Evolutionary conservation across 2,113 vertebrate genomes (phyloP).

Genomic region (Rattus rattus): DNA sequence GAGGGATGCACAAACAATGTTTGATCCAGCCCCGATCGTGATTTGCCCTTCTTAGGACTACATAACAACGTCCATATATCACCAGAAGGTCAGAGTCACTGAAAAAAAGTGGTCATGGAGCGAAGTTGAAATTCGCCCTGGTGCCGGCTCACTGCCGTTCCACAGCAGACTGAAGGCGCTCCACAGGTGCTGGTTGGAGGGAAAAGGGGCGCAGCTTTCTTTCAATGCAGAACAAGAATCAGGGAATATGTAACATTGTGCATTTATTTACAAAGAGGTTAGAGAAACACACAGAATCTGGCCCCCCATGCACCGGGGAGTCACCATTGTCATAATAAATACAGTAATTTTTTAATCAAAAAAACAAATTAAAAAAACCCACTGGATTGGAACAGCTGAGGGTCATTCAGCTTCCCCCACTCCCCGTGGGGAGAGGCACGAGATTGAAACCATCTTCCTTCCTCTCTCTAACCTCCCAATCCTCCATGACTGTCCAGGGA

Average conservation of each 20-base stretch:
- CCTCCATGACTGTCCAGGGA: slow-evolving; percentile 42
- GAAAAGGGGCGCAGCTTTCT: background rate
- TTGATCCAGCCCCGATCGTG: background rate
- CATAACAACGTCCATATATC: background rate
- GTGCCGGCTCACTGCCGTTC: background rate
- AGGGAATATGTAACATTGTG: slow-evolving; percentile 65
- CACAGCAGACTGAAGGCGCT: background rate
- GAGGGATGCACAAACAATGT: background rate
- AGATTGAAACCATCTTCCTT: slow-evolving; percentile 65
- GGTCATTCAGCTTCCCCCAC: slow-evolving; percentile 55
- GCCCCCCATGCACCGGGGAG: slow-evolving; percentile 74
- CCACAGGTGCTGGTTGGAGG: background rate
- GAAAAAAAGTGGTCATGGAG: background rate
- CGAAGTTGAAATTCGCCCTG: background rate
- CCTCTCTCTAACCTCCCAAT: slow-evolving; percentile 50
- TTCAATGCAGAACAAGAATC: slow-evolving; percentile 2
- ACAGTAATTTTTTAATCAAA: slow-evolving; percentile 66
- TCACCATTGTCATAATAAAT: slow-evolving; percentile 83
- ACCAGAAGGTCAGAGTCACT: background rate
- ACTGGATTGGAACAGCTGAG: slow-evolving; percentile 72
- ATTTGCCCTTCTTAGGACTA: background rate
- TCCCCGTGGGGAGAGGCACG: background rate
- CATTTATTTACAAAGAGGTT: slow-evolving; percentile 84
- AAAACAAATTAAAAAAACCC: slow-evolving; percentile 43
- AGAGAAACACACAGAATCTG: slow-evolving; percentile 81